Conservation (phyloP, 2,888 invertebrate genomes). For the Xestobium rufovillosum region DNA sequence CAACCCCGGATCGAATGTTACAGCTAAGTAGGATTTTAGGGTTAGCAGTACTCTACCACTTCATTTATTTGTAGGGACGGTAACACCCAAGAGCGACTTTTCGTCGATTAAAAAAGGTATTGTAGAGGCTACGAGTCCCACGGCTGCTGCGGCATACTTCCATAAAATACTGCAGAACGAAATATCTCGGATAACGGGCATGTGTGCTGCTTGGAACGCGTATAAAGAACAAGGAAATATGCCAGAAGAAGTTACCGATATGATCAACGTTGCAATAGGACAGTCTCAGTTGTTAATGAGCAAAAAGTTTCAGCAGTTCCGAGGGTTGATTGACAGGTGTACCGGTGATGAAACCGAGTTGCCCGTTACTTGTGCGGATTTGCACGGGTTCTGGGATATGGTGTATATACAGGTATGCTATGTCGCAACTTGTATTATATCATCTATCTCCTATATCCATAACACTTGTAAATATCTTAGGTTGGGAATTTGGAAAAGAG, state of each 20-base stretch:
- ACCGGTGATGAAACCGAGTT: conserved; percentile 43
- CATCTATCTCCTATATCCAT: not conserved
- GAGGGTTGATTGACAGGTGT: conserved; percentile 48
- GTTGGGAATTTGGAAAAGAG: conserved; percentile 58
- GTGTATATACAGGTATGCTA: conserved; percentile 61
- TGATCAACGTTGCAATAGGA: conserved; percentile 65
- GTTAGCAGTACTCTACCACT: too few relatives aligned
- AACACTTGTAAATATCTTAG: conserved; percentile 31
- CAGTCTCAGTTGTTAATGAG: conserved; percentile 68
- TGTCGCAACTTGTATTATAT: too few relatives aligned
- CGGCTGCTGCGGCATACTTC: conserved; percentile 42
- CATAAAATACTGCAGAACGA: conserved; percentile 45
- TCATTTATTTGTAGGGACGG: too few relatives aligned
- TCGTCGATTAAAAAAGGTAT: conserved; percentile 19
- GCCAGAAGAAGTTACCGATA: conserved; percentile 49
- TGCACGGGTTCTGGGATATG: conserved; percentile 87
- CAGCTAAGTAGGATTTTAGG: too few relatives aligned
- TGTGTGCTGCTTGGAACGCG: conserved; percentile 51
- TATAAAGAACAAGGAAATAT: conserved; percentile 38
- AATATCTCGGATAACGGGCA: conserved; percentile 45
- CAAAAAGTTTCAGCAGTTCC: conserved; percentile 74
- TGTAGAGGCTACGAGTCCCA: conserved; percentile 27
- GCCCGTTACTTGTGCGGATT: conserved; percentile 58
- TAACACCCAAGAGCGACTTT: too few relatives aligned
- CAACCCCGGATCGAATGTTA: too few relatives aligned